Evolutionary conservation across 2,888 invertebrate genomes (phyloP).

Genomic region (Metalampra italica): DNA sequence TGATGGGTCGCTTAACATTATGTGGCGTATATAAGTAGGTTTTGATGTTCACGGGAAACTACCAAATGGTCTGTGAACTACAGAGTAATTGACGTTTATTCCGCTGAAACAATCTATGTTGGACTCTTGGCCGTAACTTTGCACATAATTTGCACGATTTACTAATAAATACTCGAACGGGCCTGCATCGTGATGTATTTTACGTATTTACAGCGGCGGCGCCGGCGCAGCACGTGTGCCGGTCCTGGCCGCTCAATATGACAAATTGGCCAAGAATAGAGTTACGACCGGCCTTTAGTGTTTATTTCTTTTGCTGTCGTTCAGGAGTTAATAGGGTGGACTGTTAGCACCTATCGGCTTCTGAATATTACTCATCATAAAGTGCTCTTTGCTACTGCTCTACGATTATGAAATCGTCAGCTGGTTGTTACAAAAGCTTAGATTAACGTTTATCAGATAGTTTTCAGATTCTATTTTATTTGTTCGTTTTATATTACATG

Average conservation of each 20-base stretch:
- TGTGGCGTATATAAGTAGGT: neutral
- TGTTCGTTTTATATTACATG: too few relatives aligned
- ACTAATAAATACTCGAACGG: conserved; percentile 3
- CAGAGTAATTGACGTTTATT: too few relatives aligned
- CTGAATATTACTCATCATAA: conserved; percentile 20
- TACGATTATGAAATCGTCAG: neutral
- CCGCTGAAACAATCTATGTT: too few relatives aligned
- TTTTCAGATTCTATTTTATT: too few relatives aligned
- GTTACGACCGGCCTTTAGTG: conserved; percentile 27
- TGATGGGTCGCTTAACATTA: conserved; percentile 7
- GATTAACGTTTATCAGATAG: too few relatives aligned
- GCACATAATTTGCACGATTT: too few relatives aligned
- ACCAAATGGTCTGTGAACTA: too few relatives aligned
- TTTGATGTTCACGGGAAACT: too few relatives aligned
- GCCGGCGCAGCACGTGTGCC: conserved; percentile 4
- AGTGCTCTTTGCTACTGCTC: neutral
- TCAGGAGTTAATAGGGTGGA: conserved; percentile 25
- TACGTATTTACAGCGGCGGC: conserved; percentile 2
- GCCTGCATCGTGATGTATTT: conserved; percentile 19
- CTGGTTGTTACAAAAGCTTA: too few relatives aligned
- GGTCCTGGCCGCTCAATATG: conserved; percentile 21
- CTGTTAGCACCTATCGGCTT: conserved; percentile 22
- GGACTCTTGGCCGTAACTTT: too few relatives aligned
- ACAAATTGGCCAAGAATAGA: conserved; percentile 45
- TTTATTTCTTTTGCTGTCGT: conserved; percentile 32